These are phyloP conservation scores for Nymphalis polychloros DNA, from an alignment of 2,888 invertebrate species.

Conservation along the genomic window DNA sequence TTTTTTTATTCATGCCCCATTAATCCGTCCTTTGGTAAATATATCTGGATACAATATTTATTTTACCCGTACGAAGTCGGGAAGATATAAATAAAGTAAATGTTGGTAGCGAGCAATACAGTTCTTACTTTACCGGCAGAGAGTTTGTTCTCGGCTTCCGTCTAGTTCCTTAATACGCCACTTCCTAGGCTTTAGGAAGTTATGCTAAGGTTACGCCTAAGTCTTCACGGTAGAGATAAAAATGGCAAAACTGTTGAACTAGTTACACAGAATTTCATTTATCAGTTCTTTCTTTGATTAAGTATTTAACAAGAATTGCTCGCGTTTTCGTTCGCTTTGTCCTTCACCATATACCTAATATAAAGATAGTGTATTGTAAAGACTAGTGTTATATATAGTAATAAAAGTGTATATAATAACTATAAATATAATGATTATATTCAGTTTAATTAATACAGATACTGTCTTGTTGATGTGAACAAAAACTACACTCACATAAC, in stretches of 20 bases:
- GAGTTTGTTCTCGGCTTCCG: slow-evolving; percentile 3
- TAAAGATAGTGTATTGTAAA: too few species aligned
- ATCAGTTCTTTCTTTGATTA: neutral
- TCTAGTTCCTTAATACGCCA: slow-evolving; percentile 1
- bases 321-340: too few species aligned
- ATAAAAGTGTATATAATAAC: too few species aligned
- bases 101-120: neutral
- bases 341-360: too few species aligned
- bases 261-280: neutral
- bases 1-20: too few species aligned
- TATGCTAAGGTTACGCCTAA: slow-evolving; percentile 10
- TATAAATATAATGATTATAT: too few species aligned
- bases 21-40: too few species aligned
- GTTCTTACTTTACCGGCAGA: neutral
- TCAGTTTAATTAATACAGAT: too few species aligned
- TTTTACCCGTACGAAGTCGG: neutral
- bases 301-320: too few species aligned
- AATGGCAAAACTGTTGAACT: slow-evolving; percentile 5
- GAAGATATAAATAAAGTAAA: neutral
- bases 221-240: slow-evolving; percentile 2
- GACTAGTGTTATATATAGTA: too few species aligned
- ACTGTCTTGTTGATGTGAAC: too few species aligned
- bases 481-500: too few species aligned
- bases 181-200: slow-evolving; percentile 24
- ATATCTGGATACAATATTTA: neutral